A percentile compares a stretch with the other conserved stretches of the same genome.
Evolutionary conservation across 2,888 invertebrate genomes (phyloP).

Genomic region (Rhingia rostrata): DNA sequence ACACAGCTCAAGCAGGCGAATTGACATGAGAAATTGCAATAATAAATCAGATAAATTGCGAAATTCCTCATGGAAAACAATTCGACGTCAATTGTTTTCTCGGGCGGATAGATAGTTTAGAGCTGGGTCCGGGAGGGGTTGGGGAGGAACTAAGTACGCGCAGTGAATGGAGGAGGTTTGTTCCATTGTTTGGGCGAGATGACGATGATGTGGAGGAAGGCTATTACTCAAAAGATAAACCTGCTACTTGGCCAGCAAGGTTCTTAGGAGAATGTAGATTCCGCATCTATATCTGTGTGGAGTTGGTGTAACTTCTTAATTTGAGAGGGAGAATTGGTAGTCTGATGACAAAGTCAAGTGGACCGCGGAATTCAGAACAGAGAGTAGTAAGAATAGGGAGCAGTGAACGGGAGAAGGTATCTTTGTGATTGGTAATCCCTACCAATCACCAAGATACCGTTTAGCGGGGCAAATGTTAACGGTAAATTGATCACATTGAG

Average conservation of each 20-base stretch:
- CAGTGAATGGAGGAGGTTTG: conserved; percentile 26
- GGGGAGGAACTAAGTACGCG: conserved; percentile 1
- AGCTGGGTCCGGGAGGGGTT: not conserved
- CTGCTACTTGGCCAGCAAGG: conserved; percentile 15
- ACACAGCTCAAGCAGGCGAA: conserved; percentile 41
- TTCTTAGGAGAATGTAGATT: conserved; percentile 27
- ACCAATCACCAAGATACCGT: too few species aligned
- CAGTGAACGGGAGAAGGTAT: too few species aligned
- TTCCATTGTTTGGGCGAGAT: conserved; percentile 42
- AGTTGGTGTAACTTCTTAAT: conserved; percentile 63
- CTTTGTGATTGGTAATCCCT: too few species aligned
- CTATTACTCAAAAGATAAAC: conserved; percentile 49
- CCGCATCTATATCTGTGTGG: not conserved
- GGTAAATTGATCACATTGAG: too few species aligned
- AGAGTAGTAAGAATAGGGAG: too few species aligned
- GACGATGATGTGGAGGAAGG: conserved; percentile 59
- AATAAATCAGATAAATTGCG: conserved; percentile 74
- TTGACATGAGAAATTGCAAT: conserved; percentile 74
- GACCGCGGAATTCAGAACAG: not conserved
- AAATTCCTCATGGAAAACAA: conserved; percentile 73
- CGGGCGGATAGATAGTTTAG: conserved; percentile 15
- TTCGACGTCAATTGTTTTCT: conserved; percentile 72
- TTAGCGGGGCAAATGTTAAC: too few species aligned
- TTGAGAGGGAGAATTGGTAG: conserved; percentile 5
- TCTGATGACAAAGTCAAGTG: not conserved